Evolutionary conservation across 2,797 vertebrate species (phyloP), one percentile per base, ranked within the genome.

Genomic region (Catamblyrhynchus diadema): DNA sequence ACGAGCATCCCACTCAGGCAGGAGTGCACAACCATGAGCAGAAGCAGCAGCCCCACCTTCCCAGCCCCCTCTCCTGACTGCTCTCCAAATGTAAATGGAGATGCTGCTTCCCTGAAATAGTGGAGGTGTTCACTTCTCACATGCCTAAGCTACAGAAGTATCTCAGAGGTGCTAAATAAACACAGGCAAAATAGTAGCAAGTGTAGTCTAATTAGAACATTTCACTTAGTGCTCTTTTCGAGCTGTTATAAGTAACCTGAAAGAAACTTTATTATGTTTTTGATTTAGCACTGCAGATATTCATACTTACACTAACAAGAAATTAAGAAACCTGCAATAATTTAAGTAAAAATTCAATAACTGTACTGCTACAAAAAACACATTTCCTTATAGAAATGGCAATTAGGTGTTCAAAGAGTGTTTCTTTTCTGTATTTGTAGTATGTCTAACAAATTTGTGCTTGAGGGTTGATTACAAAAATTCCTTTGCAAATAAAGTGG

Each of bases 341-440:
- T 66, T 3, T 14, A 15, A 92, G 39, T 9, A 79, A 59, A 6
- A 61, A 54, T 11, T 3, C 6, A 59, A 14, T 35, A 47, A 47
- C 22, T 65, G 25, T 48, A 50, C 20, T 27, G 9, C 28, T 57
- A 12, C 4, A 56, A 64, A 81, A 81, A 88, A 50, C 2, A 2
- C 3, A n/a, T 67, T 70, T 54, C 8, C 32, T 13, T 33, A 35
- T 2, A 47, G 12, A 67, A 79, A 42, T 6, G 3, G 4, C 2
- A 1, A 33, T 53, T 7, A 15, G 3, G 1, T 9, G 39, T 33
- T 42, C 7, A 8, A 47, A 65, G 10, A 6, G 4, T 54, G 8
- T 59, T 78, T 66, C 23, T 41, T 60, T 27, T 71, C 5, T 42
- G 10, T n/a, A 6, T 24, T 86, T 81, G 37, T 24, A 24, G 10